Base-by-base conservation (phyloP, 35 echinoderm and acorn worm species). In the Ophiothrix spiculata region DNA sequence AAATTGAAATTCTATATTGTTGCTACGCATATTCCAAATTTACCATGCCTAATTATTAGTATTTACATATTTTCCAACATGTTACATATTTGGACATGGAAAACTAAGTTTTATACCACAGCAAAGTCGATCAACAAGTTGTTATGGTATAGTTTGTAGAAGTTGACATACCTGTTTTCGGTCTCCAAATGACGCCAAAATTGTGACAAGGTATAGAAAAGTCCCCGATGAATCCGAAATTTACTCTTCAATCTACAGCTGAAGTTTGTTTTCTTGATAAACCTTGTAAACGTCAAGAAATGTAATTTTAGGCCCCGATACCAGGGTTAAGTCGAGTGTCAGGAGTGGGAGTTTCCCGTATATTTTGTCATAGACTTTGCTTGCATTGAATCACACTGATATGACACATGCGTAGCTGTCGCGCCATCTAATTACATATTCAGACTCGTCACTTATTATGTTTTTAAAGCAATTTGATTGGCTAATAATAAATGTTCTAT, bases 371-470 rank as follows among this genome's bases (percentile, higher is more conserved):
- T n/a, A n/a, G n/a, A n/a, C n/a, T n/a, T n/a, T n/a, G n/a, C n/a
- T 25, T 25, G 60, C 60, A 6, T 69, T 69, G 6, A 69, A 6
- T 12, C 60, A 69, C 60, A 2, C 6, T 69, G 6, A n/a, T 69
- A 69, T 69, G 60, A 69, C 60, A 69, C 60, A 69, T 69, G 60
- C 60, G 60, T 69, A 69, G 16, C 60, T 69, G 60, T 69, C 60
- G 60, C 60, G 60, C 60, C 60, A 69, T 69, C 60, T 69, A 69
- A 69, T 69, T 69, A 69, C 60, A n/a, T 69, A 69, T 69, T 15
- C 60, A 69, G 60, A 25, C 29, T 28, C 60, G 60, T 69, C 60
- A 25, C 25, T n/a, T 69, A 69, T 69, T 25, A 69, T 69, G 60
- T 69, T n/a, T 2, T 69, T n/a, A n/a, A n/a, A n/a, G 60, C 29